Evolutionary conservation across 2,888 invertebrate species (phyloP), one percentile per base, ranked within the genome.

Genomic region (Hoplodrina ambigua): DNA sequence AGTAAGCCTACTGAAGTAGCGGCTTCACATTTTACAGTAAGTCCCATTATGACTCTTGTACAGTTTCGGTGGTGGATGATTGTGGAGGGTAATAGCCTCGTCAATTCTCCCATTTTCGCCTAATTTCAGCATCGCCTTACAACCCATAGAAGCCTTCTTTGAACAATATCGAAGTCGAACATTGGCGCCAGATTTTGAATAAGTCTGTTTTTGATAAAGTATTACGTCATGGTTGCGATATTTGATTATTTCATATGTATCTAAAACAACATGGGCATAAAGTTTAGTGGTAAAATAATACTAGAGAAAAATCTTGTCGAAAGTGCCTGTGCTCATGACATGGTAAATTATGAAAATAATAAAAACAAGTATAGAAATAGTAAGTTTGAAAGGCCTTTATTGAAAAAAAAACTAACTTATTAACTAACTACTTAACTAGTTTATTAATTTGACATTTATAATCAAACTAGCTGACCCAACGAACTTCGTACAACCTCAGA

Each of bases 241-340:
- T 75, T 25, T 66, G 33, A 75, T 65, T 19, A 50, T 75, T 66
- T 65, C 50, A 19, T 71, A 75, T 2, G 20, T n/a, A 74, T 13
- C 66, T 71, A 68, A 63, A 71, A 64, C 3, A 71, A 55, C 17
- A 20, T 11, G 2, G 46, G 4, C n/a, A 50, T 50, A 1, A 19
- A 50, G 3, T 19, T 50, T 8, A 50, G n/a, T 50, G n/a, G 17
- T 46, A 0, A 17, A 6, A 0, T 5, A 5, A 50, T 19, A 41
- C 11, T 50, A 7, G 17, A n/a, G 8, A 50, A 10, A n/a, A 50
- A 50, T 7, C n/a, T 1, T 50, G 46, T 4, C 46, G 6, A 46
- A 41, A 41, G 0, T 41, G 3, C 10, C 0, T 37, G 37, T 37
- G 37, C 8, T 0, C 7, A 37, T 33, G 0, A 33, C 33, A 5